Evolutionary conservation across 2,797 vertebrate species (phyloP), one percentile per base, ranked within the genome.

Genomic region (Muscicapa striata): DNA sequence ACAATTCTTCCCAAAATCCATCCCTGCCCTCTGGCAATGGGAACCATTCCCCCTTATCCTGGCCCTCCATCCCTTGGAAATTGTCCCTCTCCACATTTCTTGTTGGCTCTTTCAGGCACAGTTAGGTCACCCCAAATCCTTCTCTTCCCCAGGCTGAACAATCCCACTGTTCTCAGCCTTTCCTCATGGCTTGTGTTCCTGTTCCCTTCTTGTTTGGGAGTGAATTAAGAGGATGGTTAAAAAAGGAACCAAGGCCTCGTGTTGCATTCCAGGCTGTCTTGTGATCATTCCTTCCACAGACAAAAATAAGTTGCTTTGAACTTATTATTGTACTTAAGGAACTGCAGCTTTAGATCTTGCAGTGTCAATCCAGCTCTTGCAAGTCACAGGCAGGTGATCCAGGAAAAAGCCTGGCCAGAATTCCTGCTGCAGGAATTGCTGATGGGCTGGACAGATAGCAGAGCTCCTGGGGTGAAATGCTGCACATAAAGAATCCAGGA

Each of bases 271-370:
- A 79, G 54, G 75, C 79, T 95, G 85, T 76, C 95, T 90, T 89
- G 88, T 97, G 92, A 95, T 92, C 73, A 55, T 96, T 92, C 87
- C 85, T 90, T 96, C 89, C 86, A 93, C 43, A 32, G 88, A 85
- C 73, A 87, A 94, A 95, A 96, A 96, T 95, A 94, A 94, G 41
- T 95, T 85, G 63, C 89, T 88, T 96, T 95, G 93, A 96, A 95
- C 87, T 54, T 95, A 64, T 94, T 83, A 40, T 67, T 96, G 73
- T 84, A n/a, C 57, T 90, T 82, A 40, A 75, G 85, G 87, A 93
- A 57, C 57, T 54, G 48, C 80, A 62, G 55, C 55, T 96, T 95
- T 89, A 94, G 89, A 57, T 90, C 82, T 83, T 43, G 41, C 15
- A 34, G 18, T 43, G 67, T 76, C 90, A 95, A 83, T 67, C 14